These are phyloP conservation scores for Microcebus griseorufus DNA, from an alignment of 2,113 vertebrate genomes.

Conservation along the genomic window DNA sequence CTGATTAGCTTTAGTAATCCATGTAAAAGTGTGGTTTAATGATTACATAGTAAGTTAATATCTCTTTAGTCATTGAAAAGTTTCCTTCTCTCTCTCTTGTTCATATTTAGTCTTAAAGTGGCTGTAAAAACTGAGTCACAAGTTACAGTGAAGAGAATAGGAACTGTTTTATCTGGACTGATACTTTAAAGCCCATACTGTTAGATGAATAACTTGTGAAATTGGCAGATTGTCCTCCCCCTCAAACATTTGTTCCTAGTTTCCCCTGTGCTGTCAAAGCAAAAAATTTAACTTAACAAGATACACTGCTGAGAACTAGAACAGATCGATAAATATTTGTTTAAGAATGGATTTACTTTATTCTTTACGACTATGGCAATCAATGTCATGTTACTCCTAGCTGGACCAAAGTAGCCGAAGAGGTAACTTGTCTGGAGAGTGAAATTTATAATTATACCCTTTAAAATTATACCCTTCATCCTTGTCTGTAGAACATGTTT, in stretches of 20 bases:
- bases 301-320: neutral
- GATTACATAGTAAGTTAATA: neutral
- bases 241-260: neutral
- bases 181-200: neutral
- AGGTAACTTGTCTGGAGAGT: neutral
- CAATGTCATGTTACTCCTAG: neutral
- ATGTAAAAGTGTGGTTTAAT: neutral
- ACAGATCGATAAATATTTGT: neutral
- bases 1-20: neutral
- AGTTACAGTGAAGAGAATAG: neutral
- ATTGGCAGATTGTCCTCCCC: neutral
- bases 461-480: neutral
- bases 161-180: neutral
- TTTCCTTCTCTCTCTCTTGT: neutral
- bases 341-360: neutral
- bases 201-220: constrained; percentile 26
- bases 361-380: neutral
- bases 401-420: neutral
- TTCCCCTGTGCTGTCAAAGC: neutral
- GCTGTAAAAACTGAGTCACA: neutral
- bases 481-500: neutral
- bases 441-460: neutral
- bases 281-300: neutral
- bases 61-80: neutral
- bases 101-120: neutral